Evolutionary conservation across 2,888 invertebrate species (phyloP).

Genomic region (Abscondita cerata): DNA sequence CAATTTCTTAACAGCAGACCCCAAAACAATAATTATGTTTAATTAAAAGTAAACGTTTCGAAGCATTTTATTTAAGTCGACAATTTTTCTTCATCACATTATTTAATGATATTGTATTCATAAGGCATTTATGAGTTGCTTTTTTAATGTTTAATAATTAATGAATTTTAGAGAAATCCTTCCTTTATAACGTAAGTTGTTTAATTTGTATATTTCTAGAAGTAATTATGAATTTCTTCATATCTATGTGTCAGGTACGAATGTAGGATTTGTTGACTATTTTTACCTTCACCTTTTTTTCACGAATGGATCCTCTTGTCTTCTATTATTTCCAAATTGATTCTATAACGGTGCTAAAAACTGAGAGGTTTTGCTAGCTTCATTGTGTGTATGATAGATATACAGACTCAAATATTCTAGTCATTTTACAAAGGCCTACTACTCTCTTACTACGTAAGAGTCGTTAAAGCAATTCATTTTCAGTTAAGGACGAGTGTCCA

Average conservation of each 20-base stretch:
- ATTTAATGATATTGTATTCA: too few species aligned
- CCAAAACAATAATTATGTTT: too few species aligned
- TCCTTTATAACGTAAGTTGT: neutral
- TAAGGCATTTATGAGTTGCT: too few species aligned
- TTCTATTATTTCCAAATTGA: conserved; percentile 20
- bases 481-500: conserved; percentile 10
- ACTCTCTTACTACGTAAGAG: conserved; percentile 34
- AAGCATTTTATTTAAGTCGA: too few species aligned
- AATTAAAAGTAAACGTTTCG: too few species aligned
- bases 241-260: neutral
- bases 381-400: conserved; percentile 29
- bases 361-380: conserved; percentile 30
- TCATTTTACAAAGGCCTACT: conserved; percentile 33
- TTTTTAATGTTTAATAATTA: too few species aligned
- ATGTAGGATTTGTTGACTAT: neutral
- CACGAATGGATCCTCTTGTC: neutral
- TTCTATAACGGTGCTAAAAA: conserved; percentile 33
- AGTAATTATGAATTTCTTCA: neutral
- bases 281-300: neutral
- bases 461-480: conserved; percentile 22
- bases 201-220: neutral
- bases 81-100: too few species aligned
- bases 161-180: neutral
- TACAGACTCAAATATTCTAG: conserved; percentile 33
- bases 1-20: too few species aligned